Conservation (phyloP, 1,140 invertebrate genomes). For the Acromyrmex charruanus region DNA sequence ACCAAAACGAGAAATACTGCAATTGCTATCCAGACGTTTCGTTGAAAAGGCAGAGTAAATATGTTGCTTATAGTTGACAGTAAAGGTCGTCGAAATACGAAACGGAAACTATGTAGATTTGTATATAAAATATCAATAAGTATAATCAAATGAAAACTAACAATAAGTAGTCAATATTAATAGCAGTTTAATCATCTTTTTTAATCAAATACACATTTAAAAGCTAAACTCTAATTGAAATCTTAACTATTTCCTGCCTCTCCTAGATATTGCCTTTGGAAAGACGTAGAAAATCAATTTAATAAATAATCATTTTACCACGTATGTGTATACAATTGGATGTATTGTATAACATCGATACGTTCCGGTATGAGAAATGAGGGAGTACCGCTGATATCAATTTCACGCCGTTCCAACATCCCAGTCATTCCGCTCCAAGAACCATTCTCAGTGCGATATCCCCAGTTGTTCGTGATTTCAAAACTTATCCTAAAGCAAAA, state of each 20-base stretch:
- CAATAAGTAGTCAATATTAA: not conserved
- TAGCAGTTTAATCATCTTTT: not conserved
- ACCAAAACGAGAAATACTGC: slow-evolving; percentile 85
- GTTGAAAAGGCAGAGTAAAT: slow-evolving; percentile 88
- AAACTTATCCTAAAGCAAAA: slow-evolving; percentile 82
- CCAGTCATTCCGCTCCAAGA: slow-evolving; percentile 90
- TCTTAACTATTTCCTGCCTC: not conserved
- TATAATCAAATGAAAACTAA: not conserved
- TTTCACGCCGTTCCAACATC: slow-evolving; percentile 87
- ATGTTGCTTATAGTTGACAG: slow-evolving; percentile 90
- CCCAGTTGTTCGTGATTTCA: slow-evolving; percentile 87
- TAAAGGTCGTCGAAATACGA: slow-evolving; percentile 90
- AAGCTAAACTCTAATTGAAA: not conserved
- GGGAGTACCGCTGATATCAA: slow-evolving; percentile 89
- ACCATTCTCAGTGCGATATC: slow-evolving; percentile 84
- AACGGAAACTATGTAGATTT: slow-evolving; percentile 85
- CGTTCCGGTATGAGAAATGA: slow-evolving; percentile 88
- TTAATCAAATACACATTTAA: not conserved
- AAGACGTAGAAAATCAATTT: not conserved
- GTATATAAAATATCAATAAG: not conserved
- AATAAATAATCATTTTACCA: slow-evolving; percentile 66
- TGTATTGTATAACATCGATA: slow-evolving; percentile 88
- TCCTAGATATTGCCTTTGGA: not conserved
- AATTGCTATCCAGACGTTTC: slow-evolving; percentile 88
- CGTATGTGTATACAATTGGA: slow-evolving; percentile 88